These are phyloP conservation scores for Garra rufa DNA, from an alignment of 2,113 vertebrate genomes.

Conservation along the genomic window DNA sequence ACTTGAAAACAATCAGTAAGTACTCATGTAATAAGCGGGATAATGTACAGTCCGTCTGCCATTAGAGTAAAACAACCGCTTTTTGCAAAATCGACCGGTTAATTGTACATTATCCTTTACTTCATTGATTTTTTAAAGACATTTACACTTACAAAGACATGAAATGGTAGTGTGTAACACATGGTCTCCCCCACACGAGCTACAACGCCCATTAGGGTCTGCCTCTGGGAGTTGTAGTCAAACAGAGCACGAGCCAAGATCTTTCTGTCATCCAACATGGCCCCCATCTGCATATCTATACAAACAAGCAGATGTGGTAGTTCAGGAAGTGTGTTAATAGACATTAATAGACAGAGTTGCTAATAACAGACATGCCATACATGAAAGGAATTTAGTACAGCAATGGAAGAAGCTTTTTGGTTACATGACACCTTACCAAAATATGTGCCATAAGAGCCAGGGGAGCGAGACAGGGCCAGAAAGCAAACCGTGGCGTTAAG, in stretches of 20 bases:
- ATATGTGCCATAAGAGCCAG: conserved; percentile 63
- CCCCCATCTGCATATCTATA: conserved; percentile 78
- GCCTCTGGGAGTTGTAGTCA: conserved; percentile 82
- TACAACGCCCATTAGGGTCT: conserved; percentile 71
- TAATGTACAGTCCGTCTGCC: background rate
- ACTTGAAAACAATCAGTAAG: background rate
- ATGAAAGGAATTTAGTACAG: background rate
- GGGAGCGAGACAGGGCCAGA: conserved; percentile 73
- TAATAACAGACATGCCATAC: background rate
- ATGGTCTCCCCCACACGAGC: conserved; percentile 72
- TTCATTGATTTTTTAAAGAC: conserved; percentile 3
- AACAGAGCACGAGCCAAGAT: conserved; percentile 83
- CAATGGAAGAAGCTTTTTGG: background rate
- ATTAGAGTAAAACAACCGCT: background rate
- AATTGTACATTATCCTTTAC: conserved; percentile 29
- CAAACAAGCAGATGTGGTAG: background rate
- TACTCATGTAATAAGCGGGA: background rate
- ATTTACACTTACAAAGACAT: conserved; percentile 84
- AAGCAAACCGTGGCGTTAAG: conserved; percentile 85
- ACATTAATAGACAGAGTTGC: too few species aligned
- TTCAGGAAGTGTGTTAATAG: background rate
- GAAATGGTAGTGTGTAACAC: conserved; percentile 85
- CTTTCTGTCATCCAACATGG: conserved; percentile 86
- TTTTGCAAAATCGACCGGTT: background rate
- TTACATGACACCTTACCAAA: conserved; percentile 72